Base-by-base conservation (phyloP, 2,797 vertebrate species). In the Todus mexicanus region DNA sequence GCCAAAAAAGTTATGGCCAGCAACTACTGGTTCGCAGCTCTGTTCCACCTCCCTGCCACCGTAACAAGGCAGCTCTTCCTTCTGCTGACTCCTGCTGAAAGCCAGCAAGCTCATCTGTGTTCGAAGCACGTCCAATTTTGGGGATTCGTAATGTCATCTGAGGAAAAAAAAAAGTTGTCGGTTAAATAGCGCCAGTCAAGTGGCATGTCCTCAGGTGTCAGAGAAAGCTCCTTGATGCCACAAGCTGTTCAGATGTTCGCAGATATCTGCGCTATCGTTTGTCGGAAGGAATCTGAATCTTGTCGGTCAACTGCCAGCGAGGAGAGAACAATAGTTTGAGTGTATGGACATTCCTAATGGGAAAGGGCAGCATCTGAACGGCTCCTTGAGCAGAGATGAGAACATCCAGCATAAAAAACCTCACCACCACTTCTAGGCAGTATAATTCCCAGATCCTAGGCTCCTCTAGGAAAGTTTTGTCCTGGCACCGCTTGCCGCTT, bases 121-220 rank as follows among this genome's bases (percentile, higher is more conserved):
- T 93, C 63, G 85, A 16, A 79, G 91, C 5, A 84, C 64, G 19
- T 51, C 90, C 94, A 96, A 8, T 70, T 92, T 91, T 87, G 72
- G 47, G 80, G 56, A 84, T 68, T 88, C 3, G 73, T 94, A 92
- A 97, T 94, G 70, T 4, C n/a, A 96, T 95, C 96, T 97, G 83
- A 18, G 8, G 14, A 14, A 7, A 29, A 29, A 22, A 56, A 45
- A 68, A 79, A 63, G 33, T 2, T 8, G 0, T 3, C 84, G 47
- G 61, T 72, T 69, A 94, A 85, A 68, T 37, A 35, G 19, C n/a
- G 29, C 47, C 63, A 77, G 57, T 61, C 4, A 83, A 82, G 33
- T 18, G 6, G 26, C 51, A 86, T 26, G 47, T 71, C 83, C n/a
- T 57, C 43, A 54, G 33, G 51, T 38, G 45, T 61, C 57, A 71